Evolutionary conservation across 2,113 vertebrate species (phyloP).

Genomic region (Oncorhynchus clarkii): DNA sequence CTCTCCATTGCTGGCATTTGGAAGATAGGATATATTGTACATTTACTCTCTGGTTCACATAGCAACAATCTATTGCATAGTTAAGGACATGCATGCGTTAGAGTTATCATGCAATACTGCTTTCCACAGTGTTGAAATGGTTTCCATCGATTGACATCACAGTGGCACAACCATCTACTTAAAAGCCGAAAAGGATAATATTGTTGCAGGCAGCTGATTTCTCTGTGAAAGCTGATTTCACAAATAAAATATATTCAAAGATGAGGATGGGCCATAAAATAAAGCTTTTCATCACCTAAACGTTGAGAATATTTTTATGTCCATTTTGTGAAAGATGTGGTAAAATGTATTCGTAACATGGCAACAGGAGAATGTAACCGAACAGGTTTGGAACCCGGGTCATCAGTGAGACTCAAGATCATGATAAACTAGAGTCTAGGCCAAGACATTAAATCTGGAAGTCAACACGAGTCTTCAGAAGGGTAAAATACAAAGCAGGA

Average conservation of each 20-base stretch:
- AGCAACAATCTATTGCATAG: constrained; percentile 83
- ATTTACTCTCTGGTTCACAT: constrained; percentile 34
- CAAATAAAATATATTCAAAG: not conserved
- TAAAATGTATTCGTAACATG: not conserved
- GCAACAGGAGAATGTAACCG: not conserved
- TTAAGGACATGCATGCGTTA: constrained; percentile 79
- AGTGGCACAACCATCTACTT: constrained; percentile 7
- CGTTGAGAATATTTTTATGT: not conserved
- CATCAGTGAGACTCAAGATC: not conserved
- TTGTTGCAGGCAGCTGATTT: constrained; percentile 24
- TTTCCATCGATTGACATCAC: constrained; percentile 50
- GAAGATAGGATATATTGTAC: constrained; percentile 45
- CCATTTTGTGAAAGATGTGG: not conserved
- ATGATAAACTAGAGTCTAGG: not conserved
- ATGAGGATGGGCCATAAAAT: not conserved
- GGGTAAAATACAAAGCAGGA: too few relatives aligned
- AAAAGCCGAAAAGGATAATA: not conserved
- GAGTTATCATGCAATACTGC: constrained; percentile 76
- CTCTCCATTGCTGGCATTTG: constrained; percentile 40
- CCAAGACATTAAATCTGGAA: not conserved
- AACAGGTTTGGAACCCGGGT: too few relatives aligned
- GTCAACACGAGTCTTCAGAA: too few relatives aligned
- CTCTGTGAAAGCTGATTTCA: constrained; percentile 1
- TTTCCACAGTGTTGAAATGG: constrained; percentile 39
- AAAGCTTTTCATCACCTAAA: not conserved